These are phyloP conservation scores for Rotaria sp. DNA, from an alignment of 2,888 invertebrate species.

Conservation along the genomic window DNA sequence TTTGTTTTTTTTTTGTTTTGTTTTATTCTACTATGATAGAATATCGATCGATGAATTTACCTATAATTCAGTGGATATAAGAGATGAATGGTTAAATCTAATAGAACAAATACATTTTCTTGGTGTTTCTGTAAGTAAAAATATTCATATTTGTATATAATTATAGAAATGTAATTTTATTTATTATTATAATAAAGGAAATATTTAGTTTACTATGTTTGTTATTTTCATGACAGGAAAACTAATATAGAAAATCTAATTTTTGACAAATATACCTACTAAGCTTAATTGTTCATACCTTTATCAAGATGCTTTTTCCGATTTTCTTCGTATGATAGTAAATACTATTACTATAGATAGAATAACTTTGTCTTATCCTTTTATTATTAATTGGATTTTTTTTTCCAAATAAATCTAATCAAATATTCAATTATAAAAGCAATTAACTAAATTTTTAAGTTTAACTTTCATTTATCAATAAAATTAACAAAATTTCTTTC, in stretches of 20 bases:
- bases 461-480: no score
- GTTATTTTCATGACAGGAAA: no score
- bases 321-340: no score
- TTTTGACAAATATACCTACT: no score
- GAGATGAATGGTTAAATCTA: neutral
- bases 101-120: neutral
- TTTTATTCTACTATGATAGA: neutral
- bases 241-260: no score
- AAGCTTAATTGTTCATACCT: no score
- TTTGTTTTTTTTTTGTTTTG: neutral
- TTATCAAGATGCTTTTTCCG: no score
- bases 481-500: neutral
- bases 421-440: neutral
- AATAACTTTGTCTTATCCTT: neutral
- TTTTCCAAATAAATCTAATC: neutral
- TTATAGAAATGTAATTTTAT: neutral
- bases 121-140: neutral
- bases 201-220: no score
- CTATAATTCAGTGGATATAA: neutral
- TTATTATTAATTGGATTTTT: neutral
- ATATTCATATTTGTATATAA: neutral
- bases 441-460: no score
- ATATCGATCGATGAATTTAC: neutral
- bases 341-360: neutral
- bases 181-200: no score